These are phyloP conservation scores for Eubasilissa splendida DNA, from an alignment of 2,888 invertebrate genomes.

Conservation along the genomic window DNA sequence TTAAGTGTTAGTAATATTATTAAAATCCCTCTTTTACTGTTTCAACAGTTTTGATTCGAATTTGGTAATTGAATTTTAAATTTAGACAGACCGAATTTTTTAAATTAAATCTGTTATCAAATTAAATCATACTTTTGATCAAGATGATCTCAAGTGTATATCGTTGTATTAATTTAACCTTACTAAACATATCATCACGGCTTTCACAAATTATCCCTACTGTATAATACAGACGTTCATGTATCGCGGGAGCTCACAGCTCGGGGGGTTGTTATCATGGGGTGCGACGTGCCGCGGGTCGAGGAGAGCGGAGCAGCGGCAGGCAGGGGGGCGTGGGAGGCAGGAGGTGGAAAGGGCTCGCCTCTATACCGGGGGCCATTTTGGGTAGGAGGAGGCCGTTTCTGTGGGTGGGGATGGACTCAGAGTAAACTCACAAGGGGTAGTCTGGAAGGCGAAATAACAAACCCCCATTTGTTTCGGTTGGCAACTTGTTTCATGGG, in stretches of 20 bases:
- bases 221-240: not conserved
- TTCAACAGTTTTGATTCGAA: too few species aligned
- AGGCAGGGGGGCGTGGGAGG: not conserved
- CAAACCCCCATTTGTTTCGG: too few species aligned
- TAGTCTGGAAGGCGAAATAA: not conserved
- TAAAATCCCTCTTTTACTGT: too few species aligned
- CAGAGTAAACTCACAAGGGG: not conserved
- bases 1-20: too few species aligned
- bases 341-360: slow-evolving; percentile 6
- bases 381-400: slow-evolving; percentile 15
- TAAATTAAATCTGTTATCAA: too few species aligned
- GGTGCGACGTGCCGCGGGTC: slow-evolving; percentile 3
- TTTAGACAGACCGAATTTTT: too few species aligned
- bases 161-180: too few species aligned
- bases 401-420: slow-evolving; percentile 14
- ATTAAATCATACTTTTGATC: too few species aligned
- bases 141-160: too few species aligned
- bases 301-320: not conserved
- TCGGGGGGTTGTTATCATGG: slow-evolving; percentile 22
- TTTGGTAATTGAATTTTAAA: too few species aligned
- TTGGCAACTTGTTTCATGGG: too few species aligned
- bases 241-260: slow-evolving; percentile 1
- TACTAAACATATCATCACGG: not conserved
- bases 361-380: not conserved
- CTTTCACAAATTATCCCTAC: not conserved